Conservation (phyloP, 2,113 vertebrate species). For the Marmota monax region DNA sequence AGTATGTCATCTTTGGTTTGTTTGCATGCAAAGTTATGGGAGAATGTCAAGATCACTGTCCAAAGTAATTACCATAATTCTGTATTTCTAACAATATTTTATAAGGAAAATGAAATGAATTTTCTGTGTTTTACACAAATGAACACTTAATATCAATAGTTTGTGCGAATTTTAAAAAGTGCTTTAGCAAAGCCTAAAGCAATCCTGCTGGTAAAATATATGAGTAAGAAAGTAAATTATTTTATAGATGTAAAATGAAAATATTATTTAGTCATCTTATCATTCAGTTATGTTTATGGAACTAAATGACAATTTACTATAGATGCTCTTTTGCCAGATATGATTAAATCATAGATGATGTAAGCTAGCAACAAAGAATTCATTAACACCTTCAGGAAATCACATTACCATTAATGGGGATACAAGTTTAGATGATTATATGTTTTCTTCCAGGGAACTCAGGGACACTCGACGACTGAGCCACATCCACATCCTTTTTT, state of each 20-base stretch:
- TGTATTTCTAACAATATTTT: conserved; percentile 44
- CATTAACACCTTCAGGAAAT: background rate
- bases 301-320: background rate
- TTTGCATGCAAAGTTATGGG: background rate
- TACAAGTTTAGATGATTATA: background rate
- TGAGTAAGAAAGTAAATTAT: background rate
- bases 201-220: background rate
- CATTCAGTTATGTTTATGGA: conserved; percentile 41
- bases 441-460: no score
- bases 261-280: conserved; percentile 9
- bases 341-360: background rate
- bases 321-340: background rate
- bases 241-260: background rate
- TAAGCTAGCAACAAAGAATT: background rate
- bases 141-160: background rate
- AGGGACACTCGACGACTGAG: no score
- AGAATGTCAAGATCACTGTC: conserved; percentile 45
- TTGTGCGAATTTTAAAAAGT: background rate
- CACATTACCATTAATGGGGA: background rate
- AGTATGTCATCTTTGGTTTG: background rate
- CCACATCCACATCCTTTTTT: no score
- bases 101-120: conserved; percentile 23
- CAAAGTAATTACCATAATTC: conserved; percentile 36
- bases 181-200: conserved; percentile 13
- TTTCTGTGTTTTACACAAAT: conserved; percentile 36